Percentiles rank a stretch among this genome's conserved stretches.
These are phyloP conservation scores for Callyntrura sp. DNA, from an alignment of 2,888 invertebrate species.

Conservation along the genomic window DNA sequence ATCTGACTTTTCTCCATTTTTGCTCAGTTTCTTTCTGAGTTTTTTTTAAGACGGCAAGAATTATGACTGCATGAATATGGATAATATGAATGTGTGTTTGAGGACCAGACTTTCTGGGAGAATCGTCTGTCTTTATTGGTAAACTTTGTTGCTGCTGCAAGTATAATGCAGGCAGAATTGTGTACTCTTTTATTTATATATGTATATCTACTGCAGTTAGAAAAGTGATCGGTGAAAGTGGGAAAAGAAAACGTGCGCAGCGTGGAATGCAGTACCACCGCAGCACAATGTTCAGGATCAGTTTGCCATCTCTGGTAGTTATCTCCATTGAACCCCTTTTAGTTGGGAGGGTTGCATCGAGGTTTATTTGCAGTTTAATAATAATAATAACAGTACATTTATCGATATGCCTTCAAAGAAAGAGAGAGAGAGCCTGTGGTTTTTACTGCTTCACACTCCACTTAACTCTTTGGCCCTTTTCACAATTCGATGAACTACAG, in stretches of 20 bases:
- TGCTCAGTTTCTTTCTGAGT: neutral
- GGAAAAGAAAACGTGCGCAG: neutral
- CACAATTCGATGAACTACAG: neutral
- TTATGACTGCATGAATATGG: conserved; percentile 28
- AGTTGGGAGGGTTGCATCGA: neutral
- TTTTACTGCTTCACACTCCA: neutral
- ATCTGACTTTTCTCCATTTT: neutral
- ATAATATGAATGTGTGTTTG: neutral
- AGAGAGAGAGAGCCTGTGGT: neutral
- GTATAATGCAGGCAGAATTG: neutral
- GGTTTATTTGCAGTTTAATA: neutral
- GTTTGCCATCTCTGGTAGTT: neutral
- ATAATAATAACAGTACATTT: neutral
- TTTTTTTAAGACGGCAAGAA: conserved; percentile 7
- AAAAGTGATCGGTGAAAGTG: no score
- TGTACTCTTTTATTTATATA: neutral
- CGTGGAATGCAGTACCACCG: neutral
- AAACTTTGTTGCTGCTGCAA: neutral
- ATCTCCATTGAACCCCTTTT: neutral
- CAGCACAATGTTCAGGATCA: neutral
- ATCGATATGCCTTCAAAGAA: neutral
- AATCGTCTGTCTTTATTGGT: neutral
- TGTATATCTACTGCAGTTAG: neutral
- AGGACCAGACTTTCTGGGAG: neutral
- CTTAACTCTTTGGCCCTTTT: neutral